These are phyloP conservation scores for Dendropsophus ebraccatus DNA, from an alignment of 2,113 vertebrate species.

Conservation along the genomic window DNA sequence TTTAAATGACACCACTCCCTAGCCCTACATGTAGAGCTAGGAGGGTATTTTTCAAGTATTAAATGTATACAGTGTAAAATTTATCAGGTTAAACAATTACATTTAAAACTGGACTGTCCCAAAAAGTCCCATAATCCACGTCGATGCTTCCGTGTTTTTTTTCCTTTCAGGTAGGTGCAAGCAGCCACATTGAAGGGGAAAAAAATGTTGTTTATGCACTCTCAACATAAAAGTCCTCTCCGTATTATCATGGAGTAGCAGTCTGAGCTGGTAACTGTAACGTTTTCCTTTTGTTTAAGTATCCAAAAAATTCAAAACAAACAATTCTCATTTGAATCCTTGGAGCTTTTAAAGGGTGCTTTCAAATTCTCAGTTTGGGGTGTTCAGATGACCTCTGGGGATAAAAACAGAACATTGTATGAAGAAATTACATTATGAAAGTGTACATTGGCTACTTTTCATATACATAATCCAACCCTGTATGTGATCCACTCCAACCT, in stretches of 20 bases:
- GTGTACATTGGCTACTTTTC: no score
- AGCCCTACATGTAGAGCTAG: slow-evolving; percentile 74
- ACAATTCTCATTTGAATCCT: slow-evolving; percentile 71
- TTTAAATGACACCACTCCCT: slow-evolving; percentile 74
- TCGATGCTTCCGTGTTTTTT: slow-evolving; percentile 57
- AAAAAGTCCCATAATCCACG: slow-evolving; percentile 58
- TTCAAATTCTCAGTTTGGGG: slow-evolving; percentile 68
- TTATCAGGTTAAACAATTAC: slow-evolving; percentile 73
- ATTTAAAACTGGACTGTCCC: slow-evolving; percentile 71
- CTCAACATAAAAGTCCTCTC: slow-evolving; percentile 69
- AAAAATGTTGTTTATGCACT: slow-evolving; percentile 70
- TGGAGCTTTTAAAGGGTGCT: slow-evolving; percentile 69
- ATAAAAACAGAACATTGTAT: background rate
- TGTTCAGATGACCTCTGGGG: slow-evolving; percentile 67
- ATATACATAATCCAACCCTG: no score
- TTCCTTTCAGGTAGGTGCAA: slow-evolving; percentile 62
- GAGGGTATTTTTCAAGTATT: slow-evolving; percentile 87
- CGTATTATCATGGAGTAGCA: slow-evolving; percentile 60
- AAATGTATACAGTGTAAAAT: slow-evolving; percentile 75
- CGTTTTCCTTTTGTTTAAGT: slow-evolving; percentile 73
- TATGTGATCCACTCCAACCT: no score
- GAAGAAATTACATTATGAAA: background rate
- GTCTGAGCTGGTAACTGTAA: slow-evolving; percentile 68
- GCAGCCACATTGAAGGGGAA: slow-evolving; percentile 67
- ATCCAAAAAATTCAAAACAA: slow-evolving; percentile 60